Evolutionary conservation across 2,888 invertebrate genomes (phyloP).

Genomic region (Chydorus sphaericus): DNA sequence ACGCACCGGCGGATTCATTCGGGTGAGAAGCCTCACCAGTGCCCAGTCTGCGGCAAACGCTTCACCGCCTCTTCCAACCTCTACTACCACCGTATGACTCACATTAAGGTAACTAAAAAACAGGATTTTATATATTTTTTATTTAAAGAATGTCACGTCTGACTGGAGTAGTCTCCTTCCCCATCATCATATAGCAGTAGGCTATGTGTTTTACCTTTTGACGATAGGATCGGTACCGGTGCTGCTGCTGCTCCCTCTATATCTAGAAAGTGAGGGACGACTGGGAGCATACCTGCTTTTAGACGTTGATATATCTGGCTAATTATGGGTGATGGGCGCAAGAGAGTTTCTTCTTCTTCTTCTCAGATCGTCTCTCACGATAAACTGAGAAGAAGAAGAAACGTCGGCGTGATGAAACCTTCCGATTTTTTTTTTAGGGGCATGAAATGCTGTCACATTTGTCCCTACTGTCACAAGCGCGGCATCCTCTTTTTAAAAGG

Average conservation of each 20-base stretch:
- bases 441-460: background rate
- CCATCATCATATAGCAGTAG: background rate
- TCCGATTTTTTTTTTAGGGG: background rate
- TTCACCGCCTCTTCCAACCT: slow-evolving; percentile 93
- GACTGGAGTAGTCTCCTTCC: background rate
- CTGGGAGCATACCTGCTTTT: background rate
- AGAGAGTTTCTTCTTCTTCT: background rate
- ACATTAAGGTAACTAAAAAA: slow-evolving; percentile 64
- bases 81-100: slow-evolving; percentile 96
- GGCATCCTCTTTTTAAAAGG: background rate
- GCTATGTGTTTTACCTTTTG: no score
- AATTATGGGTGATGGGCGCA: slow-evolving; percentile 6
- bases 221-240: slow-evolving; percentile 4
- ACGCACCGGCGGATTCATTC: slow-evolving; percentile 90
- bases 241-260: background rate
- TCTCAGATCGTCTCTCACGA: background rate
- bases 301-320: slow-evolving; percentile 6
- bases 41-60: slow-evolving; percentile 83
- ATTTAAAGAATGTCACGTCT: background rate
- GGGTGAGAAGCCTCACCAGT: slow-evolving; percentile 91
- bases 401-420: slow-evolving; percentile 3
- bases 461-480: background rate
- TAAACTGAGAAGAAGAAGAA: no score
- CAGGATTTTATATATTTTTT: background rate
- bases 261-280: background rate